A percentile compares a stretch with the other conserved stretches of the same genome.
Evolutionary conservation across 92 coral and sea anemone genomes (phyloP).

Genomic region (Palythoa grandiflora): DNA sequence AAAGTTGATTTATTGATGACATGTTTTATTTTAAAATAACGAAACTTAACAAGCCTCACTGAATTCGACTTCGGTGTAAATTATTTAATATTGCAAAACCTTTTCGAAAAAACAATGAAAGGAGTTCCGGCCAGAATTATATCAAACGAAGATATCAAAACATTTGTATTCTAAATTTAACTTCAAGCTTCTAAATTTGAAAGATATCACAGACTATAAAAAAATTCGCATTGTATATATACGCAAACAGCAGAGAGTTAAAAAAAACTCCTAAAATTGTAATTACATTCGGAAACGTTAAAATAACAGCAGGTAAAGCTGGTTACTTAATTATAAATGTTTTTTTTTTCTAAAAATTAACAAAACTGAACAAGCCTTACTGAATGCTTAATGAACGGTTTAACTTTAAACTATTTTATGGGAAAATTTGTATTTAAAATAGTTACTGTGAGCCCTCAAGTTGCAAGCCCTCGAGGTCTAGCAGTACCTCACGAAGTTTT

Average conservation of each 20-base stretch:
- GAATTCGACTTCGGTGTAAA: slow-evolving; percentile 25
- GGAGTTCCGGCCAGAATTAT: not conserved
- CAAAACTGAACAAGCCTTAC: slow-evolving; percentile 10
- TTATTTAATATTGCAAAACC: not conserved
- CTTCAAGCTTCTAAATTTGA: slow-evolving; percentile 13
- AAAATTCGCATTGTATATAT: not conserved
- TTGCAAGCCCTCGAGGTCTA: no score
- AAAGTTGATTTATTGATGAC: slow-evolving; percentile 14
- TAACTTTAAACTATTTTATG: slow-evolving; percentile 6
- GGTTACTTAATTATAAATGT: slow-evolving; percentile 3
- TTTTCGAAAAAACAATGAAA: not conserved
- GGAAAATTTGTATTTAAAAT: slow-evolving; percentile 5
- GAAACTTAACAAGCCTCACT: slow-evolving; percentile 21
- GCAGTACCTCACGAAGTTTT: no score
- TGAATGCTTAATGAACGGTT: not conserved
- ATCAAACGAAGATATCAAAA: slow-evolving; percentile 7
- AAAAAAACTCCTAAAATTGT: not conserved
- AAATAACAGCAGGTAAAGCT: slow-evolving; percentile 13
- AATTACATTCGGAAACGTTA: slow-evolving; percentile 3
- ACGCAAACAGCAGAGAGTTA: slow-evolving; percentile 10
- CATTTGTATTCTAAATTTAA: not conserved
- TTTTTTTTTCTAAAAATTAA: not conserved
- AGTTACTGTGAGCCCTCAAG: not conserved
- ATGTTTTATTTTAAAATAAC: slow-evolving; percentile 21
- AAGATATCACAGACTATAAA: not conserved